A percentile compares a stretch with the other conserved stretches of the same genome.
These are phyloP conservation scores for Sebastes elongatus DNA, from an alignment of 2,797 vertebrate genomes.

Conservation along the genomic window DNA sequence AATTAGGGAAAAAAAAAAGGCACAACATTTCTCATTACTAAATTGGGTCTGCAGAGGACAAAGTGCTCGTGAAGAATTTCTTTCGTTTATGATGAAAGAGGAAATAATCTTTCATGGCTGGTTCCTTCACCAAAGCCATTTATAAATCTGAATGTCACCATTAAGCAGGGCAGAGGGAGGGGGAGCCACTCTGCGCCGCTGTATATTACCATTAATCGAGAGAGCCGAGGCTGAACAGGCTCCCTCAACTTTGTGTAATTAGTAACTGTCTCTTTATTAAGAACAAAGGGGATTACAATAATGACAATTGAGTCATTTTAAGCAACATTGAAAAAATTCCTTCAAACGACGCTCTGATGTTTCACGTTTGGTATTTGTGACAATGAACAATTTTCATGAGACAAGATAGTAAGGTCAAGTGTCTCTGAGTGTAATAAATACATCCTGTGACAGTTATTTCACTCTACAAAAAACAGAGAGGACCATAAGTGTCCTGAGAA, in stretches of 20 bases:
- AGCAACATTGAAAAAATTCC: constrained; percentile 31
- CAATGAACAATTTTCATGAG: constrained; percentile 36
- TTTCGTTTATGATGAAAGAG: constrained; percentile 80
- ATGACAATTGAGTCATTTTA: constrained; percentile 51
- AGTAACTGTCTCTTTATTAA: constrained; percentile 67
- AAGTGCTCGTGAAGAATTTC: constrained; percentile 79
- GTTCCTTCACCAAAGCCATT: constrained; percentile 79
- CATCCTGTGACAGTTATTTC: constrained; percentile 47
- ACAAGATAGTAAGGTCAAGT: constrained; percentile 43
- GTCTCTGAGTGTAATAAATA: constrained; percentile 39
- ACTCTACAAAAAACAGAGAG: constrained; percentile 56
- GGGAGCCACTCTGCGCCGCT: constrained; percentile 43
- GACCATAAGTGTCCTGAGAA: constrained; percentile 65
- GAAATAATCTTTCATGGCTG: constrained; percentile 81
- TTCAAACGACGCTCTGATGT: constrained; percentile 35
- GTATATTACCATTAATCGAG: constrained; percentile 72
- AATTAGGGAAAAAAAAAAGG: constrained; percentile 60
- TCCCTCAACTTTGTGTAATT: constrained; percentile 73
- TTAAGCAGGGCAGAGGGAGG: constrained; percentile 66
- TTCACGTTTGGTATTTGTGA: constrained; percentile 37
- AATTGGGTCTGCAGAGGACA: constrained; percentile 84
- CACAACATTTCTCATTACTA: constrained; percentile 85
- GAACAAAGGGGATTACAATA: constrained; percentile 52
- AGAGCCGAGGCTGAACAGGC: constrained; percentile 64
- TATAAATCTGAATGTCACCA: constrained; percentile 80